Conservation (phyloP, 2,113 vertebrate genomes). For the Speoplatyrhinus poulsoni region DNA sequence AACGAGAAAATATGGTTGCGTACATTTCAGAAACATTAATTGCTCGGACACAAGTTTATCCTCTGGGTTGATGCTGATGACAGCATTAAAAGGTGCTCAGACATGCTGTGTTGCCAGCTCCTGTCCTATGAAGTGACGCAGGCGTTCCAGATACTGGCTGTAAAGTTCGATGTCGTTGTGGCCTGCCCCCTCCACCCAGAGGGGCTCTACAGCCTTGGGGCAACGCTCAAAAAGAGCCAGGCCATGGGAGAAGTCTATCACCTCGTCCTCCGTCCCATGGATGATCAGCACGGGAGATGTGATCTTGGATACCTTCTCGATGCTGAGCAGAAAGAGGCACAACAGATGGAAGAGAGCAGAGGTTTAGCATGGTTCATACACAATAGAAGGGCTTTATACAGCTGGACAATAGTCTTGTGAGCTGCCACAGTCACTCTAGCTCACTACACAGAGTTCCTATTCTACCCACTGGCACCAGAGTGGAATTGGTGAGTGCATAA, state of each 20-base stretch:
- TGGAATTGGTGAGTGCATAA: conserved; percentile 15
- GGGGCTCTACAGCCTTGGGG: conserved; percentile 95
- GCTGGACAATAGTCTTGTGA: background rate
- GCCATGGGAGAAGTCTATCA: conserved; percentile 98
- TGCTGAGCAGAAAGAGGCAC: conserved; percentile 71
- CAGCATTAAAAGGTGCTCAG: conserved; percentile 49
- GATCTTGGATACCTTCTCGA: conserved; percentile 97
- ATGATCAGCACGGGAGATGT: conserved; percentile 96
- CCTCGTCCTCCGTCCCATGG: conserved; percentile 96
- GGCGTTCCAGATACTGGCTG: conserved; percentile 96
- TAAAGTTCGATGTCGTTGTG: conserved; percentile 99
- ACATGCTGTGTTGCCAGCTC: conserved; percentile 81
- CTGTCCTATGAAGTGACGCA: conserved; percentile 93
- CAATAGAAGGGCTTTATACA: background rate
- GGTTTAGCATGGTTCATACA: background rate
- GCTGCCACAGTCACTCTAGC: conserved; percentile 30
- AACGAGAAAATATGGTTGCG: background rate
- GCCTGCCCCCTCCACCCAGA: conserved; percentile 96
- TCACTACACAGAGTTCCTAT: conserved; percentile 18
- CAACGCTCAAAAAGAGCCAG: conserved; percentile 95
- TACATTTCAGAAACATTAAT: background rate
- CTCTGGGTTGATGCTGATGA: background rate
- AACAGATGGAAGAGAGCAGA: background rate
- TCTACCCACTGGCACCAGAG: conserved; percentile 41
- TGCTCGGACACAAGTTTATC: background rate